Base-by-base conservation (phyloP, 2,888 invertebrate species). In the Rhagonycha lutea region DNA sequence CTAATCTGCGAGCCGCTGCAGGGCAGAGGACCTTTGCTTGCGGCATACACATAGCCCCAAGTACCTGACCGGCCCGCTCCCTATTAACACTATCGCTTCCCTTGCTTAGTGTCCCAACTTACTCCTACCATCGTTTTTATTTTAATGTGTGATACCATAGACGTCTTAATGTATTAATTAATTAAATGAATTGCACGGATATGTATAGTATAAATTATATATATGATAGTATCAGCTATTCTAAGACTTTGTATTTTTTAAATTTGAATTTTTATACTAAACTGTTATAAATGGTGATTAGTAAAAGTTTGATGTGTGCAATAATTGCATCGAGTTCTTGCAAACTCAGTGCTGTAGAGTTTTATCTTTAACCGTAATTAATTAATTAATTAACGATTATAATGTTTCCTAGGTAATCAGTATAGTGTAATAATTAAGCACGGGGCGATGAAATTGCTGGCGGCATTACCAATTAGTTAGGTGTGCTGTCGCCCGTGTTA, bases 251-350 rank as follows among this genome's bases (percentile, higher is more conserved):
- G 88, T 88, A 88, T 88, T 88, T 88, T 88, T 88, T 87, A 87
- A 88, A 88, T 88, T 88, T 88, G 87, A 88, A 88, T 88, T 88
- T 88, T 88, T 88, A 88, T 88, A 88, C 88, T 88, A 87, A 87
- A 88, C 87, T 88, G 87, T 88, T 88, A 87, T 86, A 86, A 87
- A 87, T 86, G 86, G 86, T 87, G 85, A 87, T 86, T 87, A 88
- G 88, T 86, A 86, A 86, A 65, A 86, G 84, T 86, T 87, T 87
- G 86, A 86, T 87, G 86, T 87, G 87, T 88, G 88, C 87, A 88
- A 88, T 88, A 87, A 87, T 81, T 82, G 84, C 84, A 83, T 81
- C 75, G 80, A 81, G 81, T 79, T 80, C 81, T 81, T 82, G 82
- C 80, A 79, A 81, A 78, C 82, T 80, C 82, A 79, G 83, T 82